Base-by-base conservation (phyloP, 2,113 vertebrate species). In the Pimephales promelas region DNA sequence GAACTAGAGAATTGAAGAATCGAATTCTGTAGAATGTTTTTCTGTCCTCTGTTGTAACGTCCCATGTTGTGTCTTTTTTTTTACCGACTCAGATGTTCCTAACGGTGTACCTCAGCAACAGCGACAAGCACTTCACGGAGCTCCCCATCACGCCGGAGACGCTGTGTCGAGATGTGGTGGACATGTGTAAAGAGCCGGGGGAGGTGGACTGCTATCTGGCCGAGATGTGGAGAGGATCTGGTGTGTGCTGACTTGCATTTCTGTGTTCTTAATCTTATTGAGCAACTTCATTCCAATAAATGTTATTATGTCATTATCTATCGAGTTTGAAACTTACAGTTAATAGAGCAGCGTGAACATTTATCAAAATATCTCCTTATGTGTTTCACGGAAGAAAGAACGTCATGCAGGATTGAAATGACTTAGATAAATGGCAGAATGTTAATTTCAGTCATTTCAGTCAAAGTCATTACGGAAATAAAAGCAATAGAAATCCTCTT, bases 81-180 rank as follows among this genome's bases (percentile, higher is more conserved):
- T 56, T n/a, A 14, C 49, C 31, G 18, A 2, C 11, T 43, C 85
- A 99, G 97, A 96, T 97, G 95, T 98, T 99, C 89, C 95, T 99
- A 59, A 97, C 96, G 0, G 97, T 99, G 84, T 97, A 96, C 92
- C 97, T 98, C 87, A 97, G 97, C 89, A 96, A 95, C 94, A 96
- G 92, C 0, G 96, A 98, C 83, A 96, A 97, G 84, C 95, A 97
- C 90, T 94, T 96, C 91, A 96, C 93, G 0, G 96, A 99, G 90
- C 97, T 98, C 47, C 97, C 97, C 0, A 88, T 98, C 49, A 97
- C 95, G 6, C 96, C 97, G 0, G 97, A 98, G 88, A 98, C 96
- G 0, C 91, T 95, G 43, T 97, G 97, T 92, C 89, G 96, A 28
- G 97, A 99, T 4, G 96, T 99, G 75, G 92, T 98, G 89, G 97